A percentile compares a stretch with the other conserved stretches of the same genome.
phyloP scores from a whole-genome alignment of 2,888 invertebrate species.

The Ischnura elegans region DNA sequence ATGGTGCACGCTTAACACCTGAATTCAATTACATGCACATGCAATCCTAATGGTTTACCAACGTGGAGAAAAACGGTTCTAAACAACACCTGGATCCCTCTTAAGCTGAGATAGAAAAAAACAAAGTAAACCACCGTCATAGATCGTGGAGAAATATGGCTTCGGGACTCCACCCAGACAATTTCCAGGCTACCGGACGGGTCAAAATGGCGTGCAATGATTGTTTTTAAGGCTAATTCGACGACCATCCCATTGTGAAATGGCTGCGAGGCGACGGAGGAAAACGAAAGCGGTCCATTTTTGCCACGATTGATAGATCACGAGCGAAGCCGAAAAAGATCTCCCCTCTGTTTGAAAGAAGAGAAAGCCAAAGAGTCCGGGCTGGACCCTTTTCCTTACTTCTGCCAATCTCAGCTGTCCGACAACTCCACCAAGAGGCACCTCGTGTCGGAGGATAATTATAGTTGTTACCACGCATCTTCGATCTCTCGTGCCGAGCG shows the following conservation, averaged over 20 bases:
- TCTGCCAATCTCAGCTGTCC: not conserved
- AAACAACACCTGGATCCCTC: not conserved
- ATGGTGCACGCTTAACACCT: too few relatives aligned
- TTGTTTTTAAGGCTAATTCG: slow-evolving; percentile 16
- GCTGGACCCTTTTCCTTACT: slow-evolving; percentile 22
- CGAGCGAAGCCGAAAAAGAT: slow-evolving; percentile 34
- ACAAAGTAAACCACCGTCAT: not conserved
- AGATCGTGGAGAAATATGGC: not conserved
- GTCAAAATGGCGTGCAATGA: not conserved
- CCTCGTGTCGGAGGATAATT: not conserved
- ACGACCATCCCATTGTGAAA: slow-evolving; percentile 54
- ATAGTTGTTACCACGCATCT: not conserved
- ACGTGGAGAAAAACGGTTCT: not conserved
- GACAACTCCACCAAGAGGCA: not conserved
- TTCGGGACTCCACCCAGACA: not conserved
- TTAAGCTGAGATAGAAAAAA: not conserved
- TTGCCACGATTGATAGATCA: slow-evolving; percentile 57
- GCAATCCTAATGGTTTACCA: not conserved
- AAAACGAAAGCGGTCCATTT: slow-evolving; percentile 49
- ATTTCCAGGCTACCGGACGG: not conserved
- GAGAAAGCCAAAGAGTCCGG: slow-evolving; percentile 33
- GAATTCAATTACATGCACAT: too few relatives aligned
- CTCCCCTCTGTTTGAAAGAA: not conserved
- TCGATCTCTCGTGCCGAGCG: not conserved
- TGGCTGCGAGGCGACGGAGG: not conserved